Evolutionary conservation across 2,888 invertebrate genomes (phyloP).

Genomic region (Agrochola circellaris): DNA sequence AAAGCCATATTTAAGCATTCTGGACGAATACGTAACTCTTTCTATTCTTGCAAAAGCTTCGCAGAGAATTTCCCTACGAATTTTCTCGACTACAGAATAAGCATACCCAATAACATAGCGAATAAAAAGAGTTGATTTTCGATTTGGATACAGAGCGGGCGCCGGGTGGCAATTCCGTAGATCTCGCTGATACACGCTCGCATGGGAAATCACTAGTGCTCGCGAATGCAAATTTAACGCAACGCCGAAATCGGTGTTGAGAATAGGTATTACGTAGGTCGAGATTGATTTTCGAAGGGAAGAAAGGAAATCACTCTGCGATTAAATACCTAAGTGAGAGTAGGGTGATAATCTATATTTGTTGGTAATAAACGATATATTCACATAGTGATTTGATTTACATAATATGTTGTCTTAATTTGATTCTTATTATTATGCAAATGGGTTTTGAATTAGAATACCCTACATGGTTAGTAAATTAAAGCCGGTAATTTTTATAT

Average conservation of each 20-base stretch:
- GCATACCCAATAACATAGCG: conserved; percentile 72
- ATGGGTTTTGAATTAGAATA: neutral
- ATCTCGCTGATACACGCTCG: conserved; percentile 78
- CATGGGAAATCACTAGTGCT: conserved; percentile 81
- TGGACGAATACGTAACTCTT: neutral
- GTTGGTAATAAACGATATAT: no score
- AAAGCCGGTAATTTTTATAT: neutral
- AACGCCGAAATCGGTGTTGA: conserved; percentile 47
- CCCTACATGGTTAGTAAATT: conserved; percentile 3
- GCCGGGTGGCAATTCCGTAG: conserved; percentile 81
- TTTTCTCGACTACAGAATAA: conserved; percentile 74
- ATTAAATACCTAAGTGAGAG: no score
- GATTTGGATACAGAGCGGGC: conserved; percentile 81
- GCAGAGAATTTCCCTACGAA: conserved; percentile 18
- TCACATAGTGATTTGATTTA: neutral
- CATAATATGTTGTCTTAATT: neutral
- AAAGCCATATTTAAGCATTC: neutral
- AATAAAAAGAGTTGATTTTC: conserved; percentile 88
- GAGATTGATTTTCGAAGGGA: conserved; percentile 46
- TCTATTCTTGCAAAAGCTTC: neutral
- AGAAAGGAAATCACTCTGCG: conserved; percentile 8
- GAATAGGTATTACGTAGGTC: conserved; percentile 48
- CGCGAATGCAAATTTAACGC: conserved; percentile 83
- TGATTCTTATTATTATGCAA: neutral
- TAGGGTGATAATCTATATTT: no score